Conservation (phyloP, 2,888 invertebrate species). For the Drosophila greeni region DNA sequence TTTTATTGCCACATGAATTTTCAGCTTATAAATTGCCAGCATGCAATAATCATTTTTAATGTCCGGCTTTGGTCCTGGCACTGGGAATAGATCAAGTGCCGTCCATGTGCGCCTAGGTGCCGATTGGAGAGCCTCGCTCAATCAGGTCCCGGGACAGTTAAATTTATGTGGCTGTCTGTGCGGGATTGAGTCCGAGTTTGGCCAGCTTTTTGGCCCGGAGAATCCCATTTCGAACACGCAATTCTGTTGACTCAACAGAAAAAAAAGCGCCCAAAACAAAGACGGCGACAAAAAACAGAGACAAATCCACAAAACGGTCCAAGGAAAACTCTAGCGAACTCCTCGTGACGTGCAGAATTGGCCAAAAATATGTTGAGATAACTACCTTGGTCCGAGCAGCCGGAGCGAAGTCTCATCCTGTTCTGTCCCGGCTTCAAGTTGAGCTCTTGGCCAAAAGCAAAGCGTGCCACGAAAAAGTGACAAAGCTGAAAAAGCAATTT, state of each 20-base stretch:
- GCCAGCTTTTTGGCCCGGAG: conserved; percentile 27
- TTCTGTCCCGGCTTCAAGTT: conserved; percentile 24
- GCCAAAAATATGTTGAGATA: conserved; percentile 53
- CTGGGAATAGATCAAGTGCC: conserved; percentile 37
- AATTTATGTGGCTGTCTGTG: conserved; percentile 33
- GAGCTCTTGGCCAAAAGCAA: conserved; percentile 25
- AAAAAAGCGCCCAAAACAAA: conserved; percentile 34
- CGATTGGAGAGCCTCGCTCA: conserved; percentile 56
- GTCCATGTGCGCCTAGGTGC: conserved; percentile 44
- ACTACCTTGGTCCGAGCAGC: conserved; percentile 27
- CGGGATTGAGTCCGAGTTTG: conserved; percentile 18
- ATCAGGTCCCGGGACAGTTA: conserved; percentile 46
- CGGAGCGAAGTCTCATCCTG: conserved; percentile 12
- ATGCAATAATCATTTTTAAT: conserved; percentile 40
- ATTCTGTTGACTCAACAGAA: conserved; percentile 68
- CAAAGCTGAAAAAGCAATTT: conserved; percentile 74
- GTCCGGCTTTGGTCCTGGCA: conserved; percentile 7
- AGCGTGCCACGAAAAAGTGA: conserved; percentile 67
- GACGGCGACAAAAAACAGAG: conserved; percentile 1
- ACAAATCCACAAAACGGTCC: neutral
- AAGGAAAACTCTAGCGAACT: conserved; percentile 49
- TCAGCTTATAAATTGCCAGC: conserved; percentile 43
- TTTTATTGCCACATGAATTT: conserved; percentile 42
- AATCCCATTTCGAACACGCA: conserved; percentile 48
- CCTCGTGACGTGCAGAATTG: conserved; percentile 68